A percentile compares a stretch with the other conserved stretches of the same genome.
phyloP scores from a whole-genome alignment of 2,888 invertebrate genomes.

The Ochropleura plecta region DNA sequence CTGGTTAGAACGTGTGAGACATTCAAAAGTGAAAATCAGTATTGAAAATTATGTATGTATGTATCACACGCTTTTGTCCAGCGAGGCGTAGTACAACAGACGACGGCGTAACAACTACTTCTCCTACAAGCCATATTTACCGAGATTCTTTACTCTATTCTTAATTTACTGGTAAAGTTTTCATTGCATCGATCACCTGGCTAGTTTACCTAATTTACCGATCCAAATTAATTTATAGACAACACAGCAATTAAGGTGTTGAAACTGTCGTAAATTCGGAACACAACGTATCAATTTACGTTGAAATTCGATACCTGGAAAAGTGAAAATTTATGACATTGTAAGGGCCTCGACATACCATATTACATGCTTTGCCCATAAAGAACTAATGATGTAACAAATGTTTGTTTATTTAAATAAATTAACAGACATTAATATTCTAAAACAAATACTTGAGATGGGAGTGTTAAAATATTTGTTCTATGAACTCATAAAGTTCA shows the following conservation, averaged over 20 bases:
- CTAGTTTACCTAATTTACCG: neutral
- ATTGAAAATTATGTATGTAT: slow-evolving; percentile 57
- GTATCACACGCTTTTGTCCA: slow-evolving; percentile 62
- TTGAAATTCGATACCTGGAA: slow-evolving; percentile 17
- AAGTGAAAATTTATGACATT: slow-evolving; percentile 39
- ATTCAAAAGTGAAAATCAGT: slow-evolving; percentile 63
- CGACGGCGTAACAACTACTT: slow-evolving; percentile 4
- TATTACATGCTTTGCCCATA: slow-evolving; percentile 7
- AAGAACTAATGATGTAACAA: slow-evolving; percentile 41
- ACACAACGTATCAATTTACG: neutral
- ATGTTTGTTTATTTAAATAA: slow-evolving; percentile 52
- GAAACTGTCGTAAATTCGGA: slow-evolving; percentile 4
- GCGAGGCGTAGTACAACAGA: neutral
- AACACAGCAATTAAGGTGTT: neutral
- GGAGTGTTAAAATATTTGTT: slow-evolving; percentile 31
- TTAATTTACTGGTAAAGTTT: slow-evolving; percentile 12
- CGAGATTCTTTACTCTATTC: slow-evolving; percentile 7
- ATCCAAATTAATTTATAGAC: neutral
- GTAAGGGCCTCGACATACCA: slow-evolving; percentile 11
- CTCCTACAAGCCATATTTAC: slow-evolving; percentile 12
- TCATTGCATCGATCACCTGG: no score
- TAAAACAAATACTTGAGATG: slow-evolving; percentile 28
- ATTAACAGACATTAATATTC: slow-evolving; percentile 52
- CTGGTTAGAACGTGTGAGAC: slow-evolving; percentile 57
- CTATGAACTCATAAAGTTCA: slow-evolving; percentile 33